Percentiles rank a stretch among this genome's conserved stretches.
Evolutionary conservation across 1,140 invertebrate genomes (phyloP).

Genomic region (Drosophila aff.): DNA sequence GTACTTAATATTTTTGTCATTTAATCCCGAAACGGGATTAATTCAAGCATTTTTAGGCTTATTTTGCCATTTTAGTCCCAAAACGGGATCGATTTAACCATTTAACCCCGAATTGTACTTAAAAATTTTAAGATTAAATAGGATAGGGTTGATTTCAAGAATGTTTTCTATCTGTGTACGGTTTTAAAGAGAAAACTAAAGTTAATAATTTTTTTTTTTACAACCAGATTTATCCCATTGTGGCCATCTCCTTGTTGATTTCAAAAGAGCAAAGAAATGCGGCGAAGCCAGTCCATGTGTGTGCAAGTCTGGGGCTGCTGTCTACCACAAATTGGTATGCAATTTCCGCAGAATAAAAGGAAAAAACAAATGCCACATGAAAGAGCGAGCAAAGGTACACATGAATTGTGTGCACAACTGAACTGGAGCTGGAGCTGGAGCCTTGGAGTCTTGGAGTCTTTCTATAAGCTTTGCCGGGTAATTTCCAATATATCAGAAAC

Average conservation of each 20-base stretch:
- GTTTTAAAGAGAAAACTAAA: background rate
- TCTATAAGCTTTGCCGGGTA: constrained; percentile 43
- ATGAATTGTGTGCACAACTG: constrained; percentile 1
- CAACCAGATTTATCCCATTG: background rate
- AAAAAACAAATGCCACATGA: constrained; percentile 41
- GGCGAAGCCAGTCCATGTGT: background rate
- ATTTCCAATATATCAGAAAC: constrained; percentile 78
- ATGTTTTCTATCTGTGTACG: no score
- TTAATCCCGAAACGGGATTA: no score
- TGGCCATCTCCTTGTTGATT: constrained; percentile 15
- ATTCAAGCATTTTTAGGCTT: no score
- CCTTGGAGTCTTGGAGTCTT: background rate
- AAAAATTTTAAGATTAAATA: no score
- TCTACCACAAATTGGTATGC: constrained; percentile 59
- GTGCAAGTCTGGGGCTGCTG: constrained; percentile 12
- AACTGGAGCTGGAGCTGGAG: background rate
- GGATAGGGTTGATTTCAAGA: no score
- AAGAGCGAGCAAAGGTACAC: constrained; percentile 1
- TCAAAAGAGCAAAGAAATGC: constrained; percentile 10
- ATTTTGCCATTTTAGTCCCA: no score
- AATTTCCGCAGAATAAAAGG: constrained; percentile 59
- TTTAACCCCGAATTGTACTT: no score
- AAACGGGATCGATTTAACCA: no score
- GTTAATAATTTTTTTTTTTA: background rate
- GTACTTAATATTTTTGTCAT: no score